Evolutionary conservation across 1,140 invertebrate species (phyloP), one percentile per base, ranked within the genome.

Genomic region (Bicyclus anynana): DNA sequence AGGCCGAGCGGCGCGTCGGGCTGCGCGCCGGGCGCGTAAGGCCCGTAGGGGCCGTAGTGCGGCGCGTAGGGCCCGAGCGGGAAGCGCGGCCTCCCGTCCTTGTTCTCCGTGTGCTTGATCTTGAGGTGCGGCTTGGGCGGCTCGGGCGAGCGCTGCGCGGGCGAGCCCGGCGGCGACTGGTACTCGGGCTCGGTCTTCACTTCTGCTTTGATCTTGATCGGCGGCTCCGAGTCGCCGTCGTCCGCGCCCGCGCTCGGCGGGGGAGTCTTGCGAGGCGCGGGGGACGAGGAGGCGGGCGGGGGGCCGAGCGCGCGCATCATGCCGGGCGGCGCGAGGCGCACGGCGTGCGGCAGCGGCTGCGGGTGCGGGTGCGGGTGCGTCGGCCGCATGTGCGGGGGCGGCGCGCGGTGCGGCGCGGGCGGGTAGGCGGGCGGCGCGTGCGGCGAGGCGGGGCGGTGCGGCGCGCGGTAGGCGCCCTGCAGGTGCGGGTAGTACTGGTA

Each of bases 41-140:
- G 87, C 5, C 84, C 80, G 64, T 85, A 87, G 0, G 86, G 83
- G 1, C 77, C 84, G 53, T 86, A 89, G 48, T 89, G 86, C 3
- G 88, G 84, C 16, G 86, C 84, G 68, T 87, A 87, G 0, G 86
- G 86, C 5, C 86, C 87, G 5, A 86, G 72, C 29, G 87, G 86
- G 54, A 69, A 87, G 0, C 85, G 73, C 55, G 81, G 72, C 23
- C 77, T 44, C 1, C 76, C 69, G 27, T 81, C 73, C 61, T 82
- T 79, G 60, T 80, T 80, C 51, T 89, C 88, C 0, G 85, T 86
- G 50, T 77, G 79, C 53, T 89, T 89, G 14, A 86, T 86, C 53
- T 84, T 84, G 5, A 79, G 81, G 40, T 84, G 81, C 17, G 62
- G 69, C 1, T 77, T 63, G 7, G 68, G 74, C 0, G 74, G 71